Base-by-base conservation (phyloP, 1,140 invertebrate species). In the Eriosoma lanigerum region DNA sequence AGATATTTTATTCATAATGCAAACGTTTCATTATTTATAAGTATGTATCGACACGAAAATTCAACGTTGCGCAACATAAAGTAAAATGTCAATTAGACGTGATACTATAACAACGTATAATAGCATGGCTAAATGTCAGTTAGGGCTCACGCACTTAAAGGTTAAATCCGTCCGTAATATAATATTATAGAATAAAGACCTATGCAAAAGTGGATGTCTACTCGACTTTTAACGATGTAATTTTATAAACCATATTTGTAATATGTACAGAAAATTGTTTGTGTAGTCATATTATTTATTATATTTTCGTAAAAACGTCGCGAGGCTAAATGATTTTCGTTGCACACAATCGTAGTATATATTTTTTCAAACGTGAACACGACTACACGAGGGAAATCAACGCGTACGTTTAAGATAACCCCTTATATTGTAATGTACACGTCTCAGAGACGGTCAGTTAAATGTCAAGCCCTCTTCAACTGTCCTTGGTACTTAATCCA, bases 51-150 rank as follows among this genome's bases (percentile, higher is more conserved):
- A 50, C 46, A 9, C 24, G 44, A 10, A 50, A 26, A 29, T 8
- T 48, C 46, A 50, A 26, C 46, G 66, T 70, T 26, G 15, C 46
- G 24, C 44, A 12, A 48, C 66, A 29, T 26, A 70, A 48, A 3
- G 21, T 50, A 50, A 68, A 70, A 70, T 70, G 66, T 70, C 66
- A 70, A 70, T 70, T 50, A 70, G 15, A 70, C 46, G 44, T 50
- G 66, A 70, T 70, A 70, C 46, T 70, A 70, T 50, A 50, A 70
- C n/a, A n/a, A n/a, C n/a, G n/a, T n/a, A n/a, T n/a, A n/a, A n/a
- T 70, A 50, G 29, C 19, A 70, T 24, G 46, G 44, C 48, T 70
- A 70, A 70, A 70, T 70, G 66, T 70, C 66, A 70, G 46, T 44
- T 50, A 19, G 44, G 44, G 44, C 46, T 50, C 46, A 46, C 29